These are phyloP conservation scores for Galemys pyrenaicus DNA, from an alignment of 2,113 vertebrate species.

Conservation along the genomic window DNA sequence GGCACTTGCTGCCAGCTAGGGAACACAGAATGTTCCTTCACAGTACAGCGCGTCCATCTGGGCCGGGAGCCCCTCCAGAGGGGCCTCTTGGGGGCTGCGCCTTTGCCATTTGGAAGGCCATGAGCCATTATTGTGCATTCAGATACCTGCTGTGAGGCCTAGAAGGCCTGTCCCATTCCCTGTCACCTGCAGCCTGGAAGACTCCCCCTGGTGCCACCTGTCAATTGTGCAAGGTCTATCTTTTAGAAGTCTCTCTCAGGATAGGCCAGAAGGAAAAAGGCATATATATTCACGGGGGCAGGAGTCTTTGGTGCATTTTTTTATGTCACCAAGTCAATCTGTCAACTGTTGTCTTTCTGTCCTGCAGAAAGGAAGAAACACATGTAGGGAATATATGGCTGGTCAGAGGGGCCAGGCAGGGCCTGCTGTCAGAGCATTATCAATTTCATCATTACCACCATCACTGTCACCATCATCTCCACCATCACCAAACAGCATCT, in stretches of 20 bases:
- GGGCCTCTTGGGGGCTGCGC: background rate
- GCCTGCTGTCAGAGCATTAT: background rate
- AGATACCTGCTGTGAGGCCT: background rate
- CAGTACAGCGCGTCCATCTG: slow-evolving; percentile 42
- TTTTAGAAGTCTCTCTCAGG: background rate
- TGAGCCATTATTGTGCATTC: background rate
- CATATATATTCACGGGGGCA: background rate
- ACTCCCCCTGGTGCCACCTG: background rate
- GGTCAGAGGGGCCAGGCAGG: background rate
- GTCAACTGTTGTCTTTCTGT: background rate
- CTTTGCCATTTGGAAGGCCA: background rate
- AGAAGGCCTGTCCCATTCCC: background rate
- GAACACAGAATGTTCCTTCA: slow-evolving; percentile 69
- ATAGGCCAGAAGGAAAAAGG: background rate
- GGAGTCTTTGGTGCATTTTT: background rate
- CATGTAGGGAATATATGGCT: background rate
- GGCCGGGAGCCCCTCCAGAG: background rate
- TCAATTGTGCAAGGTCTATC: background rate
- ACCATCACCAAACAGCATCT: background rate
- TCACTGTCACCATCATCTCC: background rate
- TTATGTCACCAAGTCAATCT: background rate
- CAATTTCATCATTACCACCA: background rate
- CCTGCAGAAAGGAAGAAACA: background rate
- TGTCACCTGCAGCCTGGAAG: background rate
- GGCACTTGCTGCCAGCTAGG: background rate